phyloP scores from a whole-genome alignment of 2,113 vertebrate species.

The Indri indri region DNA sequence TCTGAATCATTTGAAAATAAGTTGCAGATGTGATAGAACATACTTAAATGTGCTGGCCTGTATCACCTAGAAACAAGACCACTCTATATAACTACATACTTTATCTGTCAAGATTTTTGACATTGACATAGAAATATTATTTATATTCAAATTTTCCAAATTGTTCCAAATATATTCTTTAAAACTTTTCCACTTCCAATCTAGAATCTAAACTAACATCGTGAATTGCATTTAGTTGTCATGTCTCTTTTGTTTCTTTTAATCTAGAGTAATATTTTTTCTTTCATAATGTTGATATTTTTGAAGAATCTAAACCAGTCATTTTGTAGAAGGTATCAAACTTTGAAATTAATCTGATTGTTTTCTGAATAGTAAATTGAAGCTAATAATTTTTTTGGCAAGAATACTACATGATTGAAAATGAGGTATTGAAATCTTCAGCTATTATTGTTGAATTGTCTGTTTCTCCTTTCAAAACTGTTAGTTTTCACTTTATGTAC shows the following conservation, averaged over 20 bases:
- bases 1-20: neutral
- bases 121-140: neutral
- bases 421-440: neutral
- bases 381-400: neutral
- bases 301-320: neutral
- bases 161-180: neutral
- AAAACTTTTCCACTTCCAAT: neutral
- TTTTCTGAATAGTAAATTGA: neutral
- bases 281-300: neutral
- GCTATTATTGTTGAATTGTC: neutral
- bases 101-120: conserved; percentile 4
- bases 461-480: neutral
- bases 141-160: neutral
- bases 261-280: neutral
- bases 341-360: neutral
- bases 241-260: neutral
- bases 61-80: neutral
- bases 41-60: neutral
- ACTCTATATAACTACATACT: neutral
- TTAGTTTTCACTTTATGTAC: neutral
- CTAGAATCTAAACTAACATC: neutral
- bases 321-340: neutral
- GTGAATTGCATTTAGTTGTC: neutral
- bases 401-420: neutral
- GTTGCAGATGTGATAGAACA: neutral